Evolutionary conservation across 2,797 vertebrate species (phyloP), one percentile per base, ranked within the genome.

Genomic region (Lithobates sylvaticus): DNA sequence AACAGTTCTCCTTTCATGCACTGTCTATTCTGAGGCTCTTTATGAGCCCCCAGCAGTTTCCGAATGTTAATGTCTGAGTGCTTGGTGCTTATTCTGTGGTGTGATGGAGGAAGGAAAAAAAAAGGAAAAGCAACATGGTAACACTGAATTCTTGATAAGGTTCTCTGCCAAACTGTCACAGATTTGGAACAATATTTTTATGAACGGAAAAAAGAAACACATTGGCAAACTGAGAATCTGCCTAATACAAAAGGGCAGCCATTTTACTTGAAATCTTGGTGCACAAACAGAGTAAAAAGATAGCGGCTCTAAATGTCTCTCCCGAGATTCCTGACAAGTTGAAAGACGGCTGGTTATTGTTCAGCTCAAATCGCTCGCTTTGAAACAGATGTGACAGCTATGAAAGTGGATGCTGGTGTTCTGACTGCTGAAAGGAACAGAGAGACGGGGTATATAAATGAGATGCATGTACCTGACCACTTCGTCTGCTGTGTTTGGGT

Each of bases 321-420:
- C 74, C 47, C 42, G 47, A 67, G 85, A 74, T 78, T 82, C 72
- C 79, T 78, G 79, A 86, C 79, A 86, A 78, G 34, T 78, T 86
- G 85, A 86, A 81, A 86, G 78, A 86, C 84, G 78, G 23, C 65
- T 47, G 67, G 64, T 86, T 86, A 82, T 81, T 81, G 84, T 69
- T 81, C 64, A 39, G 39, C 42, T 74, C 72, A 81, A 61, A 86
- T 81, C 73, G 64, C 72, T 61, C 15, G 29, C 32, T 82, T 64
- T 76, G 73, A 86, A 86, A 81, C 78, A 69, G 78, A 86, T 81
- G 72, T 86, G 84, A 86, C 84, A 86, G 84, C 61, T 81, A 70
- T 81, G 69, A 76, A 71, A 58, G 78, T 75, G 73, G 72, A 86
- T 58, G 78, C 64, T 71, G 32, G n/a, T 21, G 39, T 75, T 76